phyloP scores from a whole-genome alignment of 2,113 vertebrate genomes.

The Cisticola juncidis region DNA sequence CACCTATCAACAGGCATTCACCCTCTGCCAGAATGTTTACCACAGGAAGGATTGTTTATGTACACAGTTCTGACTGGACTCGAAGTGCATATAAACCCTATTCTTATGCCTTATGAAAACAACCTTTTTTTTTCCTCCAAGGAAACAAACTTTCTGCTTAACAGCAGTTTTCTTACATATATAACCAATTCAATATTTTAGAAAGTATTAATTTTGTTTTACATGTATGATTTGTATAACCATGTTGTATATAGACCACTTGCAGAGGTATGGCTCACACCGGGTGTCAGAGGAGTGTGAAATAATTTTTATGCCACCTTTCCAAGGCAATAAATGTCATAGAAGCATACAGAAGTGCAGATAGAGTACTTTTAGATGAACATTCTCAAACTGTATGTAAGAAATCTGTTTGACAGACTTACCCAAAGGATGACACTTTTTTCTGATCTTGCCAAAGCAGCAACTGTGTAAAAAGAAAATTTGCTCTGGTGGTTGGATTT shows the following conservation, averaged over 20 bases:
- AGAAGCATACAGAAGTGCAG: slow-evolving; percentile 67
- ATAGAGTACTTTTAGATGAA: slow-evolving; percentile 47
- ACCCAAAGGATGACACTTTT: slow-evolving; percentile 50
- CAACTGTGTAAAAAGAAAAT: slow-evolving; percentile 6
- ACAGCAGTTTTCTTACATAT: neutral
- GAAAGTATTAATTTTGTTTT: neutral
- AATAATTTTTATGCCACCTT: slow-evolving; percentile 71
- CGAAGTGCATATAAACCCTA: neutral
- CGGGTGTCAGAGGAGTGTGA: slow-evolving; percentile 51
- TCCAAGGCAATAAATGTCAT: slow-evolving; percentile 75
- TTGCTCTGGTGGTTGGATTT: slow-evolving; percentile 37
- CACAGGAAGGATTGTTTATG: neutral
- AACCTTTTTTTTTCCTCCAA: neutral
- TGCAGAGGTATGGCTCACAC: neutral
- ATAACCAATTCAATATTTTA: neutral
- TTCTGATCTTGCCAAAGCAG: slow-evolving; percentile 43
- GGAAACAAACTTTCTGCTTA: neutral
- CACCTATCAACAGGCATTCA: neutral
- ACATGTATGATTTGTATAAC: neutral
- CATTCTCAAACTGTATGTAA: slow-evolving; percentile 54
- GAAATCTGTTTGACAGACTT: slow-evolving; percentile 69
- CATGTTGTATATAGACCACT: neutral
- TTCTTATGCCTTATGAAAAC: neutral
- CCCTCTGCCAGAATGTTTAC: neutral
- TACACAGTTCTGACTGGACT: neutral